These are phyloP conservation scores for Ophioninae sp. DNA, from an alignment of 2,888 invertebrate species.

Conservation along the genomic window DNA sequence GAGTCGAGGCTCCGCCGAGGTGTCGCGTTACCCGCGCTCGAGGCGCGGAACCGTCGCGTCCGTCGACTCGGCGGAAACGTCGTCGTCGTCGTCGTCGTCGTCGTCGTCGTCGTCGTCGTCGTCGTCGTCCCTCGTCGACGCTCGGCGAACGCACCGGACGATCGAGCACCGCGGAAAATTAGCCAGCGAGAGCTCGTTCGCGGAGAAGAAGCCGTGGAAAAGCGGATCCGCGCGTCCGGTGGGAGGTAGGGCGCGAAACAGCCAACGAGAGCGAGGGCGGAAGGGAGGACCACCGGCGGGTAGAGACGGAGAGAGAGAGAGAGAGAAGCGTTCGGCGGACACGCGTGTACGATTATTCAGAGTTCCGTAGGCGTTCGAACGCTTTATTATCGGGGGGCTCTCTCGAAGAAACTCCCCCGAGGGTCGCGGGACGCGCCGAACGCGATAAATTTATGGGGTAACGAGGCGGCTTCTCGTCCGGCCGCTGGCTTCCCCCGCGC, in stretches of 20 bases:
- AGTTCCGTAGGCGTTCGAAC: slow-evolving; percentile 52
- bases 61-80: slow-evolving; percentile 35
- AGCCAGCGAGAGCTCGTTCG: slow-evolving; percentile 20
- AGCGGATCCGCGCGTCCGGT: background rate
- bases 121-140: too few relatives aligned
- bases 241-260: too few relatives aligned
- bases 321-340: too few relatives aligned
- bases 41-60: slow-evolving; percentile 40
- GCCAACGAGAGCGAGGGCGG: too few relatives aligned
- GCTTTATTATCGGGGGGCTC: slow-evolving; percentile 59
- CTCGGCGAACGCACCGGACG: slow-evolving; percentile 5
- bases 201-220: slow-evolving; percentile 23
- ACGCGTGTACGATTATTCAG: slow-evolving; percentile 3
- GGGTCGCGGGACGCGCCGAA: slow-evolving; percentile 61
- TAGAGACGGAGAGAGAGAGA: too few relatives aligned
- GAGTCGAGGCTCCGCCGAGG: slow-evolving; percentile 69
- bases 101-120: too few relatives aligned
- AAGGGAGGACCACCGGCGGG: too few relatives aligned
- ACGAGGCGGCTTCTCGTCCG: slow-evolving; percentile 69
- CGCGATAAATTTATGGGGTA: slow-evolving; percentile 78
- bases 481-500: slow-evolving; percentile 29
- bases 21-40: slow-evolving; percentile 77
- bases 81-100: too few relatives aligned
- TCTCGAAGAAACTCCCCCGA: slow-evolving; percentile 57
- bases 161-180: too few relatives aligned